Conservation (phyloP, 2,113 vertebrate genomes). For the Corvus cornix region DNA sequence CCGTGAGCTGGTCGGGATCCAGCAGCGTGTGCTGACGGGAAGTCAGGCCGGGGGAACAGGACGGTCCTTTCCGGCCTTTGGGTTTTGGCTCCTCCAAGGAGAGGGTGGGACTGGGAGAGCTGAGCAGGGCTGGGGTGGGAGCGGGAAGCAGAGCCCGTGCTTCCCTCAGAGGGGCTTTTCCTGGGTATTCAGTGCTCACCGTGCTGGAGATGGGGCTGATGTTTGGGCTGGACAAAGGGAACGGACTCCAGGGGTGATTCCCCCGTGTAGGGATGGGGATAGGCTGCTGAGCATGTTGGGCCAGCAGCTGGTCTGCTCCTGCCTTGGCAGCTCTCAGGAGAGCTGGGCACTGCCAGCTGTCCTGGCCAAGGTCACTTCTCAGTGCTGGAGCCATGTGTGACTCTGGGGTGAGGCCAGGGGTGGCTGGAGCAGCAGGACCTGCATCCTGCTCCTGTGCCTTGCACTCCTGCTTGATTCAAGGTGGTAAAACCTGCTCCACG, state of each 20-base stretch:
- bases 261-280: accelerated
- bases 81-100: conserved; percentile 8
- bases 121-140: neutral
- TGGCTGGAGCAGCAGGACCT: neutral
- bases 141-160: accelerated
- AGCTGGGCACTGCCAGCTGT: neutral
- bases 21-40: conserved; percentile 23
- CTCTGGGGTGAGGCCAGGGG: neutral
- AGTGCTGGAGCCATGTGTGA: accelerated
- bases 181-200: accelerated
- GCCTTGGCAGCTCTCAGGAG: accelerated
- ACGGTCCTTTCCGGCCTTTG: conserved; percentile 47
- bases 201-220: accelerated
- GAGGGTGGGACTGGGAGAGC: conserved; percentile 29
- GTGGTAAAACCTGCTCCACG: neutral
- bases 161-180: accelerated
- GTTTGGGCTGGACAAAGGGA: neutral
- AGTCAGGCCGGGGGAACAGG: conserved; percentile 40
- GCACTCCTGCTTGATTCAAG: neutral
- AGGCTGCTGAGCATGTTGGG: accelerated
- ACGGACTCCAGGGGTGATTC: accelerated
- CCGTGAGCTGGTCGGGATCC: neutral
- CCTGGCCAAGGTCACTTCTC: neutral
- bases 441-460: neutral
- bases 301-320: neutral